Evolutionary conservation across 2,888 invertebrate species (phyloP).

Genomic region (Fragum sueziense): DNA sequence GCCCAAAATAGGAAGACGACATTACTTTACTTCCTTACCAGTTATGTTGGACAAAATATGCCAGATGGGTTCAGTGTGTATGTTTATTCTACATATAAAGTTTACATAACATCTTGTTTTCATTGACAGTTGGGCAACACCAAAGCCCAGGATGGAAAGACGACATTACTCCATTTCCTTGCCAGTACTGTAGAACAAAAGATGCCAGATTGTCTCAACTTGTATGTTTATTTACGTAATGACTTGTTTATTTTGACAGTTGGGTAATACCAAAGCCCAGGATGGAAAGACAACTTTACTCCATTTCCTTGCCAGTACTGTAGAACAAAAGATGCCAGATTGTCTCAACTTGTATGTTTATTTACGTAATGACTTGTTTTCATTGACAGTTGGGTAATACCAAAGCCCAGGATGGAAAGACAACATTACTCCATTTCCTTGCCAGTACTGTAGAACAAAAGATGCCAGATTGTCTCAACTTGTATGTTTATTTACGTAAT

Average conservation of each 20-base stretch:
- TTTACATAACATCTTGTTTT: no score
- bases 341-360: slow-evolving; percentile 90
- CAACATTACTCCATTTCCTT: slow-evolving; percentile 95
- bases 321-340: slow-evolving; percentile 94
- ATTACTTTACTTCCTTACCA: no score
- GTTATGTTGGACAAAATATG: no score
- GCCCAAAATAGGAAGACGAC: no score
- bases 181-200: slow-evolving; percentile 94
- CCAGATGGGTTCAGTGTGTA: no score
- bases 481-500: no score
- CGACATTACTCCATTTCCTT: slow-evolving; percentile 95
- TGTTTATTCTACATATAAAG: no score
- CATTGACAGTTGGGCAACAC: slow-evolving; percentile 84
- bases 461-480: slow-evolving; percentile 92
- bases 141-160: slow-evolving; percentile 95
- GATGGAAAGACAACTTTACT: slow-evolving; percentile 96
- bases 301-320: slow-evolving; percentile 94
- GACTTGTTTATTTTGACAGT: no score
- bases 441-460: slow-evolving; percentile 94
- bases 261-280: slow-evolving; percentile 88
- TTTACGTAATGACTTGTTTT: no score
- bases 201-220: slow-evolving; percentile 92
- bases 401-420: slow-evolving; percentile 95
- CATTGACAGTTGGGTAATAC: slow-evolving; percentile 84
- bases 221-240: no score